A percentile compares a stretch with the other conserved stretches of the same genome.
Evolutionary conservation across 1,140 invertebrate genomes (phyloP).

Genomic region (Dufourea novaeangliae): DNA sequence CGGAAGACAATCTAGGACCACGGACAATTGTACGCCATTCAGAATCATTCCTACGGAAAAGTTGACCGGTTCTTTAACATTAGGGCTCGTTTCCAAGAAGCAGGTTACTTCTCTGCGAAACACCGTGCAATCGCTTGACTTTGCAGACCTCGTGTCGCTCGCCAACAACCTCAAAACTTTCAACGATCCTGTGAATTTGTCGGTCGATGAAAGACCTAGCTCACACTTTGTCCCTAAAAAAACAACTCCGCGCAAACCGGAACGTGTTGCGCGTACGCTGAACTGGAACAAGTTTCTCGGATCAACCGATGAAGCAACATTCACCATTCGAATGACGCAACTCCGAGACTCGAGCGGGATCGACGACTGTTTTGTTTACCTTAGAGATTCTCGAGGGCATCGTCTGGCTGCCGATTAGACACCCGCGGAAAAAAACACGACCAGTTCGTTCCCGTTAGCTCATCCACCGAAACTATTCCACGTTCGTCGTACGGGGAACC

Average conservation of each 20-base stretch:
- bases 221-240: too few relatives aligned
- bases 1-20: not conserved
- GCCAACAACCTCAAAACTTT: not conserved
- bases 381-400: constrained; percentile 40
- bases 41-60: constrained; percentile 1
- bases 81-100: constrained; percentile 3
- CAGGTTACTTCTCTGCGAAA: not conserved
- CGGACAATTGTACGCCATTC: not conserved
- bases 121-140: not conserved
- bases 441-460: constrained; percentile 39
- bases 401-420: constrained; percentile 30
- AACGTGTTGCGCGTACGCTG: too few relatives aligned
- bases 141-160: not conserved
- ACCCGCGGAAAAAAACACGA: constrained; percentile 5
- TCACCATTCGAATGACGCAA: too few relatives aligned
- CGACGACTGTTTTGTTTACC: constrained; percentile 31
- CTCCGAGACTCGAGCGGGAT: not conserved
- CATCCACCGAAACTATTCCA: not conserved
- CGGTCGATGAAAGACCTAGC: too few relatives aligned
- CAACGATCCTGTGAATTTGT: not conserved
- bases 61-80: not conserved
- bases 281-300: too few relatives aligned
- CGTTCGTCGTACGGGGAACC: constrained; percentile 3
- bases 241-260: too few relatives aligned
- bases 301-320: too few relatives aligned